Conservation (phyloP, 2,113 vertebrate genomes). For the Arizona elegans region DNA sequence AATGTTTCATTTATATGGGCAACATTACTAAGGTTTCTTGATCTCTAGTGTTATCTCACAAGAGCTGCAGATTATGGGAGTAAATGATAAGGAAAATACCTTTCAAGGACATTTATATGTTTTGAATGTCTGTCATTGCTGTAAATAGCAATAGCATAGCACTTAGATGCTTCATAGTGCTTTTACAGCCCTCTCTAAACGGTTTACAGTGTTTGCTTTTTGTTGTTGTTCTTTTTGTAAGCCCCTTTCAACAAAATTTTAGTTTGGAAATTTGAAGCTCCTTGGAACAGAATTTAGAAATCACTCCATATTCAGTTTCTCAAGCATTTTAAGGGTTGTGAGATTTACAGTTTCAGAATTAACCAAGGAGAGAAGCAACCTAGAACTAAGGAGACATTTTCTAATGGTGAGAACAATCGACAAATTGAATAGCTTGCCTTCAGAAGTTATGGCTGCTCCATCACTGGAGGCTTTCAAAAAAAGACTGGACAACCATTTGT, state of each 20-base stretch:
- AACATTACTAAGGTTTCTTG: not conserved
- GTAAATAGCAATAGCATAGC: no score
- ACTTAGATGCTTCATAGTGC: no score
- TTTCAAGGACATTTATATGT: not conserved
- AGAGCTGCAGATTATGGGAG: not conserved
- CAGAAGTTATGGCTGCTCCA: no score
- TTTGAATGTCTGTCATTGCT: not conserved
- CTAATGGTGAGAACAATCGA: not conserved
- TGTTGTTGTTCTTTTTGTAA: no score
- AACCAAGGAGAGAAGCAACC: not conserved
- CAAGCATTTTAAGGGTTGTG: not conserved
- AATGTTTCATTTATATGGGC: not conserved
- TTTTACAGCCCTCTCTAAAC: no score
- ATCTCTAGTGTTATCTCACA: not conserved
- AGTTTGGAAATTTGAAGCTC: not conserved
- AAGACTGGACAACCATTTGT: not conserved
- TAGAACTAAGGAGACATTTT: not conserved
- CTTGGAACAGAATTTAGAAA: not conserved
- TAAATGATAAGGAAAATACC: not conserved
- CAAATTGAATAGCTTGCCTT: not conserved
- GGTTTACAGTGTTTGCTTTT: no score
- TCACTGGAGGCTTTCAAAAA: not conserved
- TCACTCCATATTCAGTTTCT: not conserved
- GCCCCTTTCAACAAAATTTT: no score
- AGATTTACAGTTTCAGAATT: not conserved